Percentiles rank a stretch among this genome's conserved stretches.
Conservation (phyloP, 2,113 vertebrate species). For the Seriola quinqueradiata region DNA sequence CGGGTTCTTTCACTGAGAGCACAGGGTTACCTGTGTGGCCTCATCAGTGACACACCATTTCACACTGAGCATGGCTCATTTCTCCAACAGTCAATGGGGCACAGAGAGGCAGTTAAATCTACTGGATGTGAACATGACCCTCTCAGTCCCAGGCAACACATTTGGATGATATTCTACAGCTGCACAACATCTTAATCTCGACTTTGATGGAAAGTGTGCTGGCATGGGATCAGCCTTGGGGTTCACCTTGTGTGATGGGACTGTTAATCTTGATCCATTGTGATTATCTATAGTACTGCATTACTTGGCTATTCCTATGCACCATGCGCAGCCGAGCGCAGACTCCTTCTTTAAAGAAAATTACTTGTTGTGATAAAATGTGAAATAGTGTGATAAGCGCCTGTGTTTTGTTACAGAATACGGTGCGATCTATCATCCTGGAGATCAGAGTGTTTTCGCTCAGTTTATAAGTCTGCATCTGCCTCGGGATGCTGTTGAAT, state of each 20-base stretch:
- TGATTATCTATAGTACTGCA: conserved; percentile 27
- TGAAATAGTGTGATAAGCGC: conserved; percentile 19
- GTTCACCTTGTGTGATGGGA: conserved; percentile 29
- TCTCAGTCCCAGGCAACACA: conserved; percentile 23
- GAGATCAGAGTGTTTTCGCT: conserved; percentile 63
- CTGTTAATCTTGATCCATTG: conserved; percentile 43
- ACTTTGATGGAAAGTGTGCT: conserved; percentile 45
- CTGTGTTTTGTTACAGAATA: conserved; percentile 41
- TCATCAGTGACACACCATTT: conserved; percentile 71
- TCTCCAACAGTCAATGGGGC: conserved; percentile 50
- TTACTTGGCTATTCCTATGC: conserved; percentile 19
- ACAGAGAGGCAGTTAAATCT: conserved; percentile 39
- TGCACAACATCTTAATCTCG: conserved; percentile 35
- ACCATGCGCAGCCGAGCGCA: neutral
- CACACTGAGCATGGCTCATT: conserved; percentile 66
- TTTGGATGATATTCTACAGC: conserved; percentile 10
- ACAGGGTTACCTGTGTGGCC: conserved; percentile 41
- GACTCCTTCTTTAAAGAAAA: conserved; percentile 20
- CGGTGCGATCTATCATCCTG: conserved; percentile 40
- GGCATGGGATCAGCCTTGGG: neutral
- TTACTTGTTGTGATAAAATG: conserved; percentile 46
- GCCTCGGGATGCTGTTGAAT: conserved; percentile 46
- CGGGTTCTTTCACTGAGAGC: conserved; percentile 8
- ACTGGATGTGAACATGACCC: conserved; percentile 40
- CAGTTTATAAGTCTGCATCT: conserved; percentile 54